Percentiles rank a stretch among this genome's conserved stretches.
phyloP scores from a whole-genome alignment of 2,888 invertebrate genomes.

The Odontocerum albicorne region DNA sequence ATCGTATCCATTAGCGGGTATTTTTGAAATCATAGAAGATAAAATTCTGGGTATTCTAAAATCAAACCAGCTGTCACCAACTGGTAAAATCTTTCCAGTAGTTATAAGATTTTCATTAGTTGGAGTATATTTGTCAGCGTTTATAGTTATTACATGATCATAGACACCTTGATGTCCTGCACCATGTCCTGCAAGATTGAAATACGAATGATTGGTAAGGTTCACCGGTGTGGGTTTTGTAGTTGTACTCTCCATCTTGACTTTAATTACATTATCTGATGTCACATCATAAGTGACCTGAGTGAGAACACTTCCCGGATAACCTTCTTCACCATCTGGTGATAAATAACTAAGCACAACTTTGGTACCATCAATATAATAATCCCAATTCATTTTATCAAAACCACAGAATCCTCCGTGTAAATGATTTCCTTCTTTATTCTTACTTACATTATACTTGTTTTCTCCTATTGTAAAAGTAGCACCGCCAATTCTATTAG shows the following conservation, averaged over 20 bases:
- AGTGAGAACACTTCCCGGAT: conserved; percentile 79
- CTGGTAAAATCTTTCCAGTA: conserved; percentile 71
- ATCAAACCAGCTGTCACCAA: conserved; percentile 73
- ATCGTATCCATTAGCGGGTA: conserved; percentile 77
- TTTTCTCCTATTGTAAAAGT: conserved; percentile 57
- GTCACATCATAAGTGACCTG: conserved; percentile 72
- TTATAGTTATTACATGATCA: conserved; percentile 72
- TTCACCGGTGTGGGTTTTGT: conserved; percentile 83
- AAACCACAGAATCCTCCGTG: conserved; percentile 87
- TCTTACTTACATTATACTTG: conserved; percentile 70
- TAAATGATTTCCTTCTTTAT: conserved; percentile 70
- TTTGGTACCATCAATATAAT: conserved; percentile 59
- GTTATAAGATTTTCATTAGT: conserved; percentile 71
- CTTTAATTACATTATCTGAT: conserved; percentile 70
- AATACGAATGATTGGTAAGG: conserved; percentile 86
- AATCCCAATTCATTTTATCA: conserved; percentile 76
- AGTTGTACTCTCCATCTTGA: conserved; percentile 75
- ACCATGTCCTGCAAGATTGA: conserved; percentile 90
- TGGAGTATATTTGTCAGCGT: conserved; percentile 76
- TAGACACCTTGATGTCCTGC: conserved; percentile 64
- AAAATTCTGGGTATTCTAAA: conserved; percentile 67
- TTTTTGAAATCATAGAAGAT: conserved; percentile 65
- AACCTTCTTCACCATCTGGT: conserved; percentile 82
- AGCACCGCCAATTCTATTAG: conserved; percentile 77
- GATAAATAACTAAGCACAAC: conserved; percentile 77